Evolutionary conservation across 2,888 invertebrate genomes (phyloP).

Genomic region (Campoplex nolae): DNA sequence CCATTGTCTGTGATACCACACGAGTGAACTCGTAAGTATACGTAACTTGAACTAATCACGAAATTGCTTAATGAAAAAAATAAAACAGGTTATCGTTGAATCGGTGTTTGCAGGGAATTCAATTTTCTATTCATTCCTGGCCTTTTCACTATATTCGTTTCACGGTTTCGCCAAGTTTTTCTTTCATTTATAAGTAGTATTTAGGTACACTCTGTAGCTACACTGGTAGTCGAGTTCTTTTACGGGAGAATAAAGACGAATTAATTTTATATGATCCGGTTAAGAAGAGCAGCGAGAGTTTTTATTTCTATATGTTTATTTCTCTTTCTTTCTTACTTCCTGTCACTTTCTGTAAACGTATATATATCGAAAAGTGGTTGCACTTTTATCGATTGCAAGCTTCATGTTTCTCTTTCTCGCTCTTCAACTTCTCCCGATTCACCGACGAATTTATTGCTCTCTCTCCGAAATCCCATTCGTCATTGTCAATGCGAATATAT

Average conservation of each 20-base stretch:
- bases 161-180: background rate
- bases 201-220: background rate
- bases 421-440: constrained; percentile 25
- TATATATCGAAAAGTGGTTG: constrained; percentile 55
- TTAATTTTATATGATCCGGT: constrained; percentile 74
- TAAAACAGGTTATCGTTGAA: too few relatives aligned
- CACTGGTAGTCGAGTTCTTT: constrained; percentile 63
- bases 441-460: constrained; percentile 69
- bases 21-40: too few relatives aligned
- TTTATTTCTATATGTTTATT: constrained; percentile 56
- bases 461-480: constrained; percentile 63
- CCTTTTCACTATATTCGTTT: too few relatives aligned
- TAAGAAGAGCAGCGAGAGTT: constrained; percentile 61
- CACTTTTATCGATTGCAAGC: constrained; percentile 34
- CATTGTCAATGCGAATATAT: constrained; percentile 66
- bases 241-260: constrained; percentile 68
- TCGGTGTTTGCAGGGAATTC: too few relatives aligned
- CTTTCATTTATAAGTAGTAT: background rate
- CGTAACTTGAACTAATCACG: too few relatives aligned
- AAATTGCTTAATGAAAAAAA: too few relatives aligned
- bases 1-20: too few relatives aligned
- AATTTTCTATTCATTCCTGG: too few relatives aligned
- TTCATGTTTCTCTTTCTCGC: constrained; percentile 40
- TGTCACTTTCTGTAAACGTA: background rate
- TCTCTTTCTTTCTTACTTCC: constrained; percentile 44